Evolutionary conservation across 2,113 vertebrate genomes (phyloP).

Genomic region (Neolamprologus sp.): DNA sequence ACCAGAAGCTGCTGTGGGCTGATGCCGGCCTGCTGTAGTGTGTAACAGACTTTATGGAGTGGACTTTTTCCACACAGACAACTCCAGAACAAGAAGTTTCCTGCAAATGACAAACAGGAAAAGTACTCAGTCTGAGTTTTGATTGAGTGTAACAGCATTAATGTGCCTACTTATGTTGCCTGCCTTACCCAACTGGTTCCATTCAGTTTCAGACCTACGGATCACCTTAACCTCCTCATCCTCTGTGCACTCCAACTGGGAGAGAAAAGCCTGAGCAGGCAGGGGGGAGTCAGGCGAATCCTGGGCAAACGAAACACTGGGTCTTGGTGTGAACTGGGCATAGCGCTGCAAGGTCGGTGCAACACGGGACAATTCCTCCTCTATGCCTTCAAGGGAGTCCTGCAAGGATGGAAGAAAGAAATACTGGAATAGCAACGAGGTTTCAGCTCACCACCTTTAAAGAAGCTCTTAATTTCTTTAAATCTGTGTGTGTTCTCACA

Average conservation of each 20-base stretch:
- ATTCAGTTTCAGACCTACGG: conserved; percentile 51
- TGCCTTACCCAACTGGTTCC: conserved; percentile 65
- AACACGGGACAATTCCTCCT: conserved; percentile 77
- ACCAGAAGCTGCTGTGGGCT: conserved; percentile 90
- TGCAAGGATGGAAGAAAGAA: not conserved
- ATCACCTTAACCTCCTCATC: conserved; percentile 72
- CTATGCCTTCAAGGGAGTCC: conserved; percentile 64
- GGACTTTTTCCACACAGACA: conserved; percentile 84
- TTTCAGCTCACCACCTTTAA: fast-evolving
- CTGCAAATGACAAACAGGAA: conserved; percentile 59
- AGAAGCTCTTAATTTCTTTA: not conserved
- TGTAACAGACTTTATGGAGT: conserved; percentile 76
- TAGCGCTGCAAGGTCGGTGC: conserved; percentile 78
- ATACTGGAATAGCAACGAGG: not conserved
- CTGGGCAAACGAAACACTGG: conserved; percentile 75
- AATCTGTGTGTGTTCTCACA: conserved; percentile 9
- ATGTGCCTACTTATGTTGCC: not conserved
- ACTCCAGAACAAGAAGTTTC: conserved; percentile 92
- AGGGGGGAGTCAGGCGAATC: conserved; percentile 61
- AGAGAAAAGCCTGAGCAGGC: conserved; percentile 81
- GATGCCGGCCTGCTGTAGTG: conserved; percentile 80
- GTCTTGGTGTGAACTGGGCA: conserved; percentile 69
- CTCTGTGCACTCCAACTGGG: conserved; percentile 79
- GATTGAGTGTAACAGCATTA: not conserved
- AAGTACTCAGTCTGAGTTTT: not conserved